Evolutionary conservation across 1,140 invertebrate genomes (phyloP).

Genomic region (Hycleus cichorii): DNA sequence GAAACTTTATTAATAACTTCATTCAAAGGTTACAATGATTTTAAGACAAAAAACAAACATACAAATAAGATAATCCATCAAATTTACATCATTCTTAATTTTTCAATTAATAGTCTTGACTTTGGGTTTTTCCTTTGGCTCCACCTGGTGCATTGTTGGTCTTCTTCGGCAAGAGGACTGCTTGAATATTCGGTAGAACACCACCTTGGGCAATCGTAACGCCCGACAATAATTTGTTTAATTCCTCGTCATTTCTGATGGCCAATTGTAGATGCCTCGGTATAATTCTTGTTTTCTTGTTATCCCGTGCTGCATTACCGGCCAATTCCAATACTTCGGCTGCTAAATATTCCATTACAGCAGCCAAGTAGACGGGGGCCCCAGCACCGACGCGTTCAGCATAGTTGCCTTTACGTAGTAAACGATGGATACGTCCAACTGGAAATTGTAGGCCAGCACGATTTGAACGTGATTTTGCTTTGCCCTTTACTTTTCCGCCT

Average conservation of each 20-base stretch:
- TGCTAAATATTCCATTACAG: slow-evolving; percentile 53
- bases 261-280: slow-evolving; percentile 78
- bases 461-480: slow-evolving; percentile 21
- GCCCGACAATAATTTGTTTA: slow-evolving; percentile 68
- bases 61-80: no score
- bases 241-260: slow-evolving; percentile 79
- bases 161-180: slow-evolving; percentile 54
- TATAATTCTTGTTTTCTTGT: slow-evolving; percentile 61
- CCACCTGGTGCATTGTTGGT: slow-evolving; percentile 26
- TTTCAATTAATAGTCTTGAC: no score
- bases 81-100: no score
- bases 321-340: slow-evolving; percentile 74
- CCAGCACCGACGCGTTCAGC: slow-evolving; percentile 62
- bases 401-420: slow-evolving; percentile 64
- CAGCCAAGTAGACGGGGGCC: slow-evolving; percentile 63
- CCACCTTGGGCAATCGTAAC: slow-evolving; percentile 81
- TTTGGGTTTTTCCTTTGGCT: no score
- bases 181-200: slow-evolving; percentile 72
- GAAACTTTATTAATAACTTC: no score
- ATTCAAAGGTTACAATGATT: no score
- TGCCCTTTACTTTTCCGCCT: slow-evolving; percentile 53
- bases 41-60: no score
- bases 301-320: slow-evolving; percentile 65
- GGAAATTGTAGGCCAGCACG: slow-evolving; percentile 65
- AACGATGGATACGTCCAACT: slow-evolving; percentile 61